Base-by-base conservation (phyloP, 1,140 invertebrate genomes). In the Drosophila sp. region DNA sequence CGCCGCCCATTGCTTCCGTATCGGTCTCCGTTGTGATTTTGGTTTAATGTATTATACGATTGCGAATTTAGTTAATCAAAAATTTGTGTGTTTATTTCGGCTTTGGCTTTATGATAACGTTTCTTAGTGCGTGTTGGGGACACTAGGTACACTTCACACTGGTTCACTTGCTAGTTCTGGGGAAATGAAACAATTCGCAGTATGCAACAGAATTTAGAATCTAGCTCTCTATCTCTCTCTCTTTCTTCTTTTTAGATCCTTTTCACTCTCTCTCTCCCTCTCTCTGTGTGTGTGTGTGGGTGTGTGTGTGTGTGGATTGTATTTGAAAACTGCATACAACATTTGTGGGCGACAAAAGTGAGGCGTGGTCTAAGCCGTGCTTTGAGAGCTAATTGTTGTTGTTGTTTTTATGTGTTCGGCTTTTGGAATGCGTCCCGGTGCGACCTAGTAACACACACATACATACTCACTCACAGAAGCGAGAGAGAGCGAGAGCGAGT, bases 1-100 rank as follows among this genome's bases (percentile, higher is more conserved):
- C 95, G 86, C 94, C 94, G 83, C 94, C 95, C 94, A 95, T 95
- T 92, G 92, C 70, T 38, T 84, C 77, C 75, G 84, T 84, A 57
- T 90, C 87, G 84, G 84, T 79, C 85, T 89, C 84, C 84, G 84
- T 89, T 89, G 72, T 80, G 80, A 71, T 83, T 17, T 17, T 80
- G 62, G 67, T 79, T 47, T 68, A 54, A 61, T 57, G 10, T 11
- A 60, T 30, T 25, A 7, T 47, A 62, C 55, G 41, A 44, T 27
- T 25, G 50, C 11, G 17, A 54, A 58, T 57, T 71, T 44, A 54
- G 41, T 69, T 66, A 57, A 72, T 70, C 1, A 27, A 27, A 50
- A 50, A 11, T 1, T 5, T 54, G 40, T 27, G 10, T 30, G 35
- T 57, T 17, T 47, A 35, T 60, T 44, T 33, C n/a, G 23, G 32